These are phyloP conservation scores for Columba janthina DNA, from an alignment of 2,113 vertebrate species.

Conservation along the genomic window DNA sequence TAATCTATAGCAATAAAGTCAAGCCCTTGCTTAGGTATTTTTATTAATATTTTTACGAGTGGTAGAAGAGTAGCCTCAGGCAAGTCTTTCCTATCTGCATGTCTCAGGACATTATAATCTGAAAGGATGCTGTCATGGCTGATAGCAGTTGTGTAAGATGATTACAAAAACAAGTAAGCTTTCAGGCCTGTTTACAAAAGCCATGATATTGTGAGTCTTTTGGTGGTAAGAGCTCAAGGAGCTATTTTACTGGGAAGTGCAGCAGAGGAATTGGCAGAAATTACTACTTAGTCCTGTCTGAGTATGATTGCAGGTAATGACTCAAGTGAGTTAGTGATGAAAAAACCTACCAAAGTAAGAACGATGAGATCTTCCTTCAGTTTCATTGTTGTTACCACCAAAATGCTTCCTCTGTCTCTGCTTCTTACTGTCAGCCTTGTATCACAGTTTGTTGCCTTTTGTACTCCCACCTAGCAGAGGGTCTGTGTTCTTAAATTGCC, in stretches of 20 bases:
- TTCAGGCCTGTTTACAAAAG: conserved; percentile 24
- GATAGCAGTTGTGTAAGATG: conserved; percentile 6
- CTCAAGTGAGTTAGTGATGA: background rate
- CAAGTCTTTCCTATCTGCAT: conserved; percentile 27
- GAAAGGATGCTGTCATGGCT: conserved; percentile 48
- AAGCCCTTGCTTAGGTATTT: conserved; percentile 20
- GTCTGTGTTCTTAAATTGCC: background rate
- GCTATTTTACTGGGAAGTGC: background rate
- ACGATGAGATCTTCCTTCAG: background rate
- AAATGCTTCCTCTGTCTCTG: background rate
- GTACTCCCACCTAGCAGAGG: background rate
- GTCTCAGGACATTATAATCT: conserved; percentile 19
- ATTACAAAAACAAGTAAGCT: conserved; percentile 17
- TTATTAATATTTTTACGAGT: conserved; percentile 61
- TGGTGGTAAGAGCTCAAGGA: background rate
- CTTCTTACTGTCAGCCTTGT: background rate
- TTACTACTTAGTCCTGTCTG: background rate
- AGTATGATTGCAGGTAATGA: background rate
- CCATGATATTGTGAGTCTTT: background rate
- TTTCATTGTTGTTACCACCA: background rate
- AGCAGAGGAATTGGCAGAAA: background rate
- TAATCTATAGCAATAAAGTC: background rate
- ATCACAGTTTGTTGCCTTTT: background rate
- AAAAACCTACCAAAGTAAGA: background rate
- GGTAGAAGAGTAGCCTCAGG: conserved; percentile 20